Evolutionary conservation across 2,888 invertebrate species (phyloP).

Genomic region (Galerucella pusilla): DNA sequence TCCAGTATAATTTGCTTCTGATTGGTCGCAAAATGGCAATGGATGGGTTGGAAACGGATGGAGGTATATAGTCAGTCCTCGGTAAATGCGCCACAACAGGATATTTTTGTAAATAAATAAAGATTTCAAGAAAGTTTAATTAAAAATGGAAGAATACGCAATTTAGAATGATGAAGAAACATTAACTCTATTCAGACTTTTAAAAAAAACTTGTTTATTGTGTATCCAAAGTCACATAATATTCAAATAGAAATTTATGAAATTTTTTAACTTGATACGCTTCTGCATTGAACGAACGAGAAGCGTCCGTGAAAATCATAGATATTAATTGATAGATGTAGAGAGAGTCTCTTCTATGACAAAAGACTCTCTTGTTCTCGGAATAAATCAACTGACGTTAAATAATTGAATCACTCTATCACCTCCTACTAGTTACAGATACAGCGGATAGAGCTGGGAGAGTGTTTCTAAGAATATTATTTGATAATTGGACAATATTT

Average conservation of each 20-base stretch:
- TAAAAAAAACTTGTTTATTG: too few species aligned
- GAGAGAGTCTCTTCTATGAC: slow-evolving; percentile 29
- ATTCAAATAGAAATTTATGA: neutral
- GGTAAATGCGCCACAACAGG: too few species aligned
- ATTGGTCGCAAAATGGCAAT: too few species aligned
- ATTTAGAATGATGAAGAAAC: too few species aligned
- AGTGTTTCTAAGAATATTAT: neutral
- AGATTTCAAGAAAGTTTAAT: too few species aligned
- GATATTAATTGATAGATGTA: slow-evolving; percentile 32
- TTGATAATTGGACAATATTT: neutral
- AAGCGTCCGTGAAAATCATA: slow-evolving; percentile 19
- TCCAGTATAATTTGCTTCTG: too few species aligned
- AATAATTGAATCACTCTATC: slow-evolving; percentile 37
- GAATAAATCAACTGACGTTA: slow-evolving; percentile 35
- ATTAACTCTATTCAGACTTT: too few species aligned
- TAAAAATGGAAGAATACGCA: too few species aligned
- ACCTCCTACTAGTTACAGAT: slow-evolving; percentile 13
- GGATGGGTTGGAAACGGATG: too few species aligned
- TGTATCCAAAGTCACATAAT: neutral
- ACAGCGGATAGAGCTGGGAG: neutral
- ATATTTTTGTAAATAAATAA: too few species aligned
- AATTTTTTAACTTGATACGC: neutral
- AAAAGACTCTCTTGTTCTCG: slow-evolving; percentile 32
- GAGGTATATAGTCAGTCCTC: too few species aligned
- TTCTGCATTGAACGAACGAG: neutral